These are phyloP conservation scores for Pollenia angustigena DNA, from an alignment of 2,888 invertebrate genomes.

Conservation along the genomic window DNA sequence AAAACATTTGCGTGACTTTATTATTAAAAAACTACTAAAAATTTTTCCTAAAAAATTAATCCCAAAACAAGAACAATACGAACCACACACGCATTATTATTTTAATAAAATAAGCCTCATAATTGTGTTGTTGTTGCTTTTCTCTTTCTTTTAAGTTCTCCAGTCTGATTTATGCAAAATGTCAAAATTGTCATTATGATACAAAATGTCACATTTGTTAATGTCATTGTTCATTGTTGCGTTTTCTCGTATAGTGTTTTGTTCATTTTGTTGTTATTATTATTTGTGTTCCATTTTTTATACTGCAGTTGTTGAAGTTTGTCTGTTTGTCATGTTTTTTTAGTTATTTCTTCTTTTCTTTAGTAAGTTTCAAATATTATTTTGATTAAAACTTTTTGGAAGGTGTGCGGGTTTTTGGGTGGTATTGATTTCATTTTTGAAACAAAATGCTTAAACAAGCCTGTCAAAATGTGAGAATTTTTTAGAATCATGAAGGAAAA, in stretches of 20 bases:
- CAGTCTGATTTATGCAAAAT: slow-evolving; percentile 72
- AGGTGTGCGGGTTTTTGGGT: slow-evolving; percentile 59
- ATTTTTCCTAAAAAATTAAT: slow-evolving; percentile 14
- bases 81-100: slow-evolving; percentile 27
- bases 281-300: slow-evolving; percentile 12
- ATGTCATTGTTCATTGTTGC: slow-evolving; percentile 53
- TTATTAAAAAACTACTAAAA: slow-evolving; percentile 28
- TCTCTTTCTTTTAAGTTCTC: not conserved
- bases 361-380: slow-evolving; percentile 24
- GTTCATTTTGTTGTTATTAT: slow-evolving; percentile 1
- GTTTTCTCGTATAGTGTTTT: slow-evolving; percentile 1
- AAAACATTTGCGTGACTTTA: slow-evolving; percentile 68
- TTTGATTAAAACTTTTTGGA: slow-evolving; percentile 16
- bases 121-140: slow-evolving; percentile 23
- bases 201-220: slow-evolving; percentile 74
- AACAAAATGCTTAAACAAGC: slow-evolving; percentile 24
- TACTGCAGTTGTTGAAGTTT: slow-evolving; percentile 34
- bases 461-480: slow-evolving; percentile 54
- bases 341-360: not conserved
- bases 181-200: slow-evolving; percentile 73
- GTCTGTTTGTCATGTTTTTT: slow-evolving; percentile 1
- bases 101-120: slow-evolving; percentile 59
- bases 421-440: slow-evolving; percentile 59
- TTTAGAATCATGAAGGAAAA: not conserved
- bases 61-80: not conserved